These are phyloP conservation scores for Scaptomyza cyrtandrae DNA, from an alignment of 2,888 invertebrate species.

Conservation along the genomic window DNA sequence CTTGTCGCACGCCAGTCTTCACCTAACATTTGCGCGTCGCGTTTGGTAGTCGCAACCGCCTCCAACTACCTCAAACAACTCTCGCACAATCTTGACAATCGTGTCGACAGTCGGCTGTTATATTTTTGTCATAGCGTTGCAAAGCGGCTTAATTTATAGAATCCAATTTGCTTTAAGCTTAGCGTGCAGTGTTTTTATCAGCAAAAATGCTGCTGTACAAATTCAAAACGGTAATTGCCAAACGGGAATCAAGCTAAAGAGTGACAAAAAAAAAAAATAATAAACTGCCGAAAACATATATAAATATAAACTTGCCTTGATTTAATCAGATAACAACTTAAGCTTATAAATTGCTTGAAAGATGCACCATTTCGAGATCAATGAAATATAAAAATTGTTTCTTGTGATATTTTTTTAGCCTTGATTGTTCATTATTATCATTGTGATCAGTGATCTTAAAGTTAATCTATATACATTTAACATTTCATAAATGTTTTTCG, in stretches of 20 bases:
- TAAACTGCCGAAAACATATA: conserved; percentile 4
- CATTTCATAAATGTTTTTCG: too few species aligned
- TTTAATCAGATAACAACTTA: conserved; percentile 15
- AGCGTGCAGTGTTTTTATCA: conserved; percentile 51
- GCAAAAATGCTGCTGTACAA: conserved; percentile 54
- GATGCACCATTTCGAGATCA: neutral
- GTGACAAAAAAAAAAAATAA: conserved; percentile 18
- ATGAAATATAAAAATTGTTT: neutral
- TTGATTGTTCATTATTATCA: neutral
- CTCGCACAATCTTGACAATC: conserved; percentile 27
- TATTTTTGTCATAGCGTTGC: conserved; percentile 41
- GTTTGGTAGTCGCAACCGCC: conserved; percentile 44
- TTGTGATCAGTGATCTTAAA: neutral
- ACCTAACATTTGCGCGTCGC: conserved; percentile 62
- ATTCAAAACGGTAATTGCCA: conserved; percentile 66
- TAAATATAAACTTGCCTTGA: neutral
- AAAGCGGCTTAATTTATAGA: conserved; percentile 64
- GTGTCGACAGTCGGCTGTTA: conserved; percentile 32
- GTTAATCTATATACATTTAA: too few species aligned
- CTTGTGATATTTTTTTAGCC: neutral
- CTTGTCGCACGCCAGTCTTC: conserved; percentile 76
- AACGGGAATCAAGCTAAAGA: conserved; percentile 41
- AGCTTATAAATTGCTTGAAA: conserved; percentile 1
- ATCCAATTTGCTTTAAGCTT: conserved; percentile 53
- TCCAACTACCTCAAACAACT: conserved; percentile 16